These are phyloP conservation scores for Bryconaethiops microstoma DNA, from an alignment of 2,797 vertebrate species.

Conservation along the genomic window DNA sequence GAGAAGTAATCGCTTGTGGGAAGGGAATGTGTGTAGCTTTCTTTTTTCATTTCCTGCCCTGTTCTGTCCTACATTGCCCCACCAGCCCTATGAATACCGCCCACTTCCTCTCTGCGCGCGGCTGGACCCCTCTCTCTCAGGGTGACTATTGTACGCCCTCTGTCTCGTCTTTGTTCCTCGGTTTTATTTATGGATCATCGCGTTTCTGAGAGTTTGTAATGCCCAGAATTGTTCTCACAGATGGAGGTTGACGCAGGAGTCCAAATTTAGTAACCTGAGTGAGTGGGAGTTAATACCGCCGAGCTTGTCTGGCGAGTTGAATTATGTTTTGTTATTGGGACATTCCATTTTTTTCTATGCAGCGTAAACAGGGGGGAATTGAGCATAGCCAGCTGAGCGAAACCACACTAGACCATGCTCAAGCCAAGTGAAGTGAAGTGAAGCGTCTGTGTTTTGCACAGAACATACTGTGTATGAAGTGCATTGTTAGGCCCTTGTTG, in stretches of 20 bases:
- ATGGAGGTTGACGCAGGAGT: slow-evolving; percentile 20
- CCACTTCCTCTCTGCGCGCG: not conserved
- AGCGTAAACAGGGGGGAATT: not conserved
- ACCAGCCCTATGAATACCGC: slow-evolving; percentile 12
- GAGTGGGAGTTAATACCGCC: slow-evolving; percentile 16
- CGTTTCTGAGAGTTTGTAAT: slow-evolving; percentile 13
- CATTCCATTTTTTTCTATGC: not conserved
- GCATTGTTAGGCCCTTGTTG: not conserved
- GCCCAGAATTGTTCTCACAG: slow-evolving; percentile 22
- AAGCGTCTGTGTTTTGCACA: not conserved
- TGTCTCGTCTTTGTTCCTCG: not conserved
- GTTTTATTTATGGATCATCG: slow-evolving; percentile 4
- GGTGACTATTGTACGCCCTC: slow-evolving; percentile 7
- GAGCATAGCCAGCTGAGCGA: not conserved
- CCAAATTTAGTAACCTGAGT: slow-evolving; percentile 35
- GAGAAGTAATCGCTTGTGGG: not conserved
- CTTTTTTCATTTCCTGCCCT: not conserved
- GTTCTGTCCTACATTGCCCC: not conserved
- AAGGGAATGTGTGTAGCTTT: not conserved
- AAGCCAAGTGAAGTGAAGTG: not conserved
- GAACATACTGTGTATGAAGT: not conserved
- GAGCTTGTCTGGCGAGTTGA: slow-evolving; percentile 28
- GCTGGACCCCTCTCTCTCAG: not conserved
- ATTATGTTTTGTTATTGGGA: slow-evolving; percentile 17
- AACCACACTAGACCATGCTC: not conserved